These are phyloP conservation scores for Cephalotes varians DNA, from an alignment of 2,888 invertebrate species.

Conservation along the genomic window DNA sequence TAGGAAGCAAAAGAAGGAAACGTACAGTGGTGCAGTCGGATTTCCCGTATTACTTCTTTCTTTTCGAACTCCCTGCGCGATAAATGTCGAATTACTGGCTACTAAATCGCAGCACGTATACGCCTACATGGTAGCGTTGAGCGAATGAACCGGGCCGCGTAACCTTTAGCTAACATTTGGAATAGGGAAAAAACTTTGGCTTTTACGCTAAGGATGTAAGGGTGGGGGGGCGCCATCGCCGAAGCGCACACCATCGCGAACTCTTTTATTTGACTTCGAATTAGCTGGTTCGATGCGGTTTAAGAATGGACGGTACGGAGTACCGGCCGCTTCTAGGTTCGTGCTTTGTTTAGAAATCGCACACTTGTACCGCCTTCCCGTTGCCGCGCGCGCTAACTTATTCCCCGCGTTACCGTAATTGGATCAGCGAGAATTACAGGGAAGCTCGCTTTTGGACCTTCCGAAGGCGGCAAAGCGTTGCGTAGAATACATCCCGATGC, in stretches of 20 bases:
- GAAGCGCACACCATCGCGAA: constrained; percentile 59
- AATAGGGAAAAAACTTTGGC: constrained; percentile 37
- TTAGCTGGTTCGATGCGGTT: constrained; percentile 80
- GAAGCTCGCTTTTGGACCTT: constrained; percentile 72
- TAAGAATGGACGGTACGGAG: constrained; percentile 77
- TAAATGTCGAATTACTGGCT: constrained; percentile 40
- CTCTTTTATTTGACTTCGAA: constrained; percentile 82
- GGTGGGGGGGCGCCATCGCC: constrained; percentile 24
- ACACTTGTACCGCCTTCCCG: constrained; percentile 70
- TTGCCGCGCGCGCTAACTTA: constrained; percentile 76
- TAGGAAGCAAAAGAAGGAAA: neutral
- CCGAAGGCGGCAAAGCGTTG: constrained; percentile 56
- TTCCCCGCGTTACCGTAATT: constrained; percentile 80
- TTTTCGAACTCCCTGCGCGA: neutral
- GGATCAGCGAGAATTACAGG: constrained; percentile 80
- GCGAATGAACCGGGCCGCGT: constrained; percentile 51
- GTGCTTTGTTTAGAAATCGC: constrained; percentile 82
- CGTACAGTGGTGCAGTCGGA: neutral
- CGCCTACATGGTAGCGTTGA: constrained; percentile 22
- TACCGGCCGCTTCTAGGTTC: constrained; percentile 73
- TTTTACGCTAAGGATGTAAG: constrained; percentile 44
- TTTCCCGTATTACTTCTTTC: neutral
- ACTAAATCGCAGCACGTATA: constrained; percentile 39
- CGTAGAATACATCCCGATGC: constrained; percentile 57
- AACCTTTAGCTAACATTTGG: constrained; percentile 57